Evolutionary conservation across 2,113 vertebrate species (phyloP).

Genomic region (Laterallus jamaicensis): DNA sequence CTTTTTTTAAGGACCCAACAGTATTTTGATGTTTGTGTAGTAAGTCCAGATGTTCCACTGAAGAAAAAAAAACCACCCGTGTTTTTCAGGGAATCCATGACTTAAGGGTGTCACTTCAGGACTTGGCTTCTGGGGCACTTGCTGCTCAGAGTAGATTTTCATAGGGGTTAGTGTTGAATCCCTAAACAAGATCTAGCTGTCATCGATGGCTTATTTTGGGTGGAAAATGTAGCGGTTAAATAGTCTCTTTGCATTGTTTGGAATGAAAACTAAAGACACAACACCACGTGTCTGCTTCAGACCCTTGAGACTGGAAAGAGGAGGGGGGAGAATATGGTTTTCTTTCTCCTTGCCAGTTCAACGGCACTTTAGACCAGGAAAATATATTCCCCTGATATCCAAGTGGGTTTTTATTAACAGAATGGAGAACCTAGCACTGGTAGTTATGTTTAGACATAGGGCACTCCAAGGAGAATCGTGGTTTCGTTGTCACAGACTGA

Average conservation of each 20-base stretch:
- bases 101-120: background rate
- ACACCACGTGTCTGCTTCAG: fast-evolving
- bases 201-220: background rate
- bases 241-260: too few species aligned
- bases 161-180: background rate
- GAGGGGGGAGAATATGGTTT: background rate
- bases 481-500: background rate
- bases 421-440: background rate
- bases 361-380: background rate
- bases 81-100: background rate
- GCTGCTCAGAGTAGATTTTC: background rate
- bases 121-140: background rate
- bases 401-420: background rate
- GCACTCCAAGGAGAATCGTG: background rate
- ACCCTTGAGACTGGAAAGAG: background rate
- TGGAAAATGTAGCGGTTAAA: background rate
- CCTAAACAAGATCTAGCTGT: background rate
- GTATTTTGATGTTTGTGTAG: background rate
- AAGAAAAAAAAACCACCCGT: background rate
- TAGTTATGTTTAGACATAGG: background rate
- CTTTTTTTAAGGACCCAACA: background rate
- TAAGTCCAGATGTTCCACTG: background rate
- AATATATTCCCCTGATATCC: too few species aligned
- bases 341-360: background rate
- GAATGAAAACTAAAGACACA: background rate